Evolutionary conservation across 2,797 vertebrate genomes (phyloP).

Genomic region (Chiroxiphia lanceolata): DNA sequence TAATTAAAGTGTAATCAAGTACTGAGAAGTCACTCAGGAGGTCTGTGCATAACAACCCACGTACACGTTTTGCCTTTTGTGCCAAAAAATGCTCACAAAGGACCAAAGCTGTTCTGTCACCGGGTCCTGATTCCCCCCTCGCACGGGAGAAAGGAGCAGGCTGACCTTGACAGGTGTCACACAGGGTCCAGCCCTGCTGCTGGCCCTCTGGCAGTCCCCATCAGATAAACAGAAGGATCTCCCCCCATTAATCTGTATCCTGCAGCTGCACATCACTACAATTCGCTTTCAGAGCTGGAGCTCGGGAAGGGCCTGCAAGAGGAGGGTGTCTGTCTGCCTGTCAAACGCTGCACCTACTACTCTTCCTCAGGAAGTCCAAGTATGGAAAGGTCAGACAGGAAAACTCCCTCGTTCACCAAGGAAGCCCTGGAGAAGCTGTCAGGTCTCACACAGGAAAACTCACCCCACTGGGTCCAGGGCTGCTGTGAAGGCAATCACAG

Average conservation of each 20-base stretch:
- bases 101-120: not conserved
- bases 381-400: not conserved
- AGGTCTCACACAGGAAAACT: not conserved
- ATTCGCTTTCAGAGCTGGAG: not conserved
- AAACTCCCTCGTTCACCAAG: accelerated
- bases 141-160: not conserved
- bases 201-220: not conserved
- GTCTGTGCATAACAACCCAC: not conserved
- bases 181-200: too few relatives aligned
- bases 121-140: accelerated
- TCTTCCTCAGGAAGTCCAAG: not conserved
- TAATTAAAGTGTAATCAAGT: conserved; percentile 56
- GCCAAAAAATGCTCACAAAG: not conserved
- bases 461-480: too few relatives aligned
- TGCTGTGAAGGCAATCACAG: not conserved
- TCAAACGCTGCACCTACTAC: not conserved
- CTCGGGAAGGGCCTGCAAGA: not conserved
- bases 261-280: not conserved
- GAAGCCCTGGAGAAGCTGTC: not conserved
- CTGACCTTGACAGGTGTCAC: accelerated
- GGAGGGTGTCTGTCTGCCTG: not conserved
- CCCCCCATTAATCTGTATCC: not conserved
- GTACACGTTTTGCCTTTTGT: not conserved
- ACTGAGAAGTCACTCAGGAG: conserved; percentile 45
- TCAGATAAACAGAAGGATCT: not conserved